phyloP scores from a whole-genome alignment of 2,797 vertebrate genomes.

The Neosalanx taihuensis region DNA sequence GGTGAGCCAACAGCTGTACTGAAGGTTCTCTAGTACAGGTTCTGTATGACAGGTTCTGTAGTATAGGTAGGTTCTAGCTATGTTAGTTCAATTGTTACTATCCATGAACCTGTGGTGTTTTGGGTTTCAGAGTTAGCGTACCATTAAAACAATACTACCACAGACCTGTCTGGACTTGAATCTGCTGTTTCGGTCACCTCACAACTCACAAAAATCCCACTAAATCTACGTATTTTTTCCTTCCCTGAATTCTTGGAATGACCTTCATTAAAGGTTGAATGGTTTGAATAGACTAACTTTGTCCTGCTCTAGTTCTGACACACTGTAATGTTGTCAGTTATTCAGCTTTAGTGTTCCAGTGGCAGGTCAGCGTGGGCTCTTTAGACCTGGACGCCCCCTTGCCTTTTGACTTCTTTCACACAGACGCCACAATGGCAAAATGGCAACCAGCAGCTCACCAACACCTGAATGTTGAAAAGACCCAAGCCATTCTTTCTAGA shows the following conservation, averaged over 20 bases:
- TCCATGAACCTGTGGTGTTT: too few species aligned
- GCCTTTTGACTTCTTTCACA: constrained; percentile 76
- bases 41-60: not conserved
- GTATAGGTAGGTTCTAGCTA: too few species aligned
- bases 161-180: too few species aligned
- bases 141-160: too few species aligned
- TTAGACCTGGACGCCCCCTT: constrained; percentile 60
- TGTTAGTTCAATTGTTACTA: not conserved
- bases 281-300: not conserved
- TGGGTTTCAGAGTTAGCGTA: too few species aligned
- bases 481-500: not conserved
- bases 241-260: not conserved
- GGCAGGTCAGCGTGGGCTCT: constrained; percentile 45
- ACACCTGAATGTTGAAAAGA: constrained; percentile 71
- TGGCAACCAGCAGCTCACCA: constrained; percentile 67
- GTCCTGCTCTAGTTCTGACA: not conserved
- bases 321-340: not conserved
- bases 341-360: not conserved
- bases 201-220: not conserved
- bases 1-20: constrained; percentile 59
- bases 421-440: constrained; percentile 74
- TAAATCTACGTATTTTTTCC: not conserved
- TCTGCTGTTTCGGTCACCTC: too few species aligned
- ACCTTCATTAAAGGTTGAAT: not conserved
- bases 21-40: not conserved